Base-by-base conservation (phyloP, 2,888 invertebrate species). In the Cosmorhoe ocellata region DNA sequence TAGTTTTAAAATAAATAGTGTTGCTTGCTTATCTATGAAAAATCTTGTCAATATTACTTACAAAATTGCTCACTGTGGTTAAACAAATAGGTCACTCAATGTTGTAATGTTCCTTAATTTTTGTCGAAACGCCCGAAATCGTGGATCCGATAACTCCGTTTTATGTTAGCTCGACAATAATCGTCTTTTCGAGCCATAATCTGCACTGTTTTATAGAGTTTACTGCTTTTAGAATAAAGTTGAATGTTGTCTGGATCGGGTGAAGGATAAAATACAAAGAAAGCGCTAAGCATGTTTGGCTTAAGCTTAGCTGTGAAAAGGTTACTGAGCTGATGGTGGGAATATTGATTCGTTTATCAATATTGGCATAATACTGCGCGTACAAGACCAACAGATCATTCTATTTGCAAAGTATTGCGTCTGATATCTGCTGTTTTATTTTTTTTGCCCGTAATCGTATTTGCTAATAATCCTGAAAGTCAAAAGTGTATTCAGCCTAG, bases 281-380 rank as follows among this genome's bases (percentile, higher is more conserved):
- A 73, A 74, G 74, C 68, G 61, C 71, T 74, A 69, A 76, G 72
- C 69, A 66, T 75, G 73, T 78, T 78, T 75, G 71, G 36, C 39
- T 54, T 39, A 57, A 52, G 69, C 67, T 70, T 66, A 71, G 74
- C 75, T 72, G 74, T 68, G 74, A 76, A 74, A 78, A 76, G 78
- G 76, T 77, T 77, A 69, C 71, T 52, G 59, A 69, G 74, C 59
- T 65, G 68, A 73, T 74, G 76, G 79, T 80, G 76, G 72, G 79
- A 81, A 81, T 79, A 80, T 79, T 74, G 81, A 81, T 79, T 79
- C 68, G 58, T 67, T 75, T 76, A 79, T 76, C 78, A 78, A 79
- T 81, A 80, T 81, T 79, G 75, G 71, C 66, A 71, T 71, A 71
- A 70, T 72, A 67, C 70, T 65, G 65, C 71, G 59, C 32, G 13